These are phyloP conservation scores for Centropus unirufus DNA, from an alignment of 2,113 vertebrate genomes.

Conservation along the genomic window DNA sequence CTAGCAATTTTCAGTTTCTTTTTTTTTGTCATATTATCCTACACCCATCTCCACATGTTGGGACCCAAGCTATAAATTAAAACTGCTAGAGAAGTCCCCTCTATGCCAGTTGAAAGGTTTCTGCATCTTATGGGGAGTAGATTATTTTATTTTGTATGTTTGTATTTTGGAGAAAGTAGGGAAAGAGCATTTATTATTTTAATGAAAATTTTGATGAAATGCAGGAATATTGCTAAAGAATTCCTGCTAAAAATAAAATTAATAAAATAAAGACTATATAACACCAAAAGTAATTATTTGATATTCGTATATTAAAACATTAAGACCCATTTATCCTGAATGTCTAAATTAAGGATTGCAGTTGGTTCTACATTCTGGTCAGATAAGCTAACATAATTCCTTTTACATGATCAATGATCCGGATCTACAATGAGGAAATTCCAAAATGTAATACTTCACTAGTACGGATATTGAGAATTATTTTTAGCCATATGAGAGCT, in stretches of 20 bases:
- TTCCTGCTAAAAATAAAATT: background rate
- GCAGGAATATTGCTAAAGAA: background rate
- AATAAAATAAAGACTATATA: background rate
- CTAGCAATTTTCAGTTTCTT: conserved; percentile 57
- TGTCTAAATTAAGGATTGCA: background rate
- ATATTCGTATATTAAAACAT: background rate
- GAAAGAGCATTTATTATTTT: background rate
- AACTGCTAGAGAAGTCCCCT: background rate
- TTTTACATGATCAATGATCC: background rate
- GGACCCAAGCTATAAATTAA: conserved; percentile 58
- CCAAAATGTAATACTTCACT: background rate
- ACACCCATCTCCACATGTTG: conserved; percentile 15
- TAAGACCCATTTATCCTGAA: background rate
- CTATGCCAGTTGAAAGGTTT: conserved; percentile 26
- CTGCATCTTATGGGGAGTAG: background rate
- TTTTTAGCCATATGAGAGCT: background rate
- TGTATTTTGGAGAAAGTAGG: background rate
- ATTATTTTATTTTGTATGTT: background rate
- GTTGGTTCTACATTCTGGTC: fast-evolving
- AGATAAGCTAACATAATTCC: background rate
- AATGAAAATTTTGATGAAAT: background rate
- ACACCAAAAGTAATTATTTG: background rate
- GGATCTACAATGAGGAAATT: background rate
- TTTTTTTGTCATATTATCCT: conserved; percentile 33
- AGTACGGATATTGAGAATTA: background rate